Evolutionary conservation across 2,797 vertebrate genomes (phyloP), one percentile per base, ranked within the genome.

Genomic region (Heterohyrax brucei): DNA sequence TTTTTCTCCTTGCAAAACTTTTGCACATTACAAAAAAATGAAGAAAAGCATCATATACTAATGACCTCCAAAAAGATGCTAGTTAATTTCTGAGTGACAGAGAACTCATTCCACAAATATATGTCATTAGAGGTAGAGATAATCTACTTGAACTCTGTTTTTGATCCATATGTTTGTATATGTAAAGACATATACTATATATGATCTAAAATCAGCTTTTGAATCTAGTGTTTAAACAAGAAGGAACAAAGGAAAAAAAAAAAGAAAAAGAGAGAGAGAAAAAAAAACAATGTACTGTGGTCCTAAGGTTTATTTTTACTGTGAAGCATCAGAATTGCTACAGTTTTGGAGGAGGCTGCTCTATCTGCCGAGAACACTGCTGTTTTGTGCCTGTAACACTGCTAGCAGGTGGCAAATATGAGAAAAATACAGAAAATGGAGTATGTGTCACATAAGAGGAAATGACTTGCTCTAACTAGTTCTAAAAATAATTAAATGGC

Each of bases 341-440:
- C 50, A 28, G n/a, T 82, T 73, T 80, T 83, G 53, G 73, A 95
- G 68, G n/a, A 95, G 22, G 30, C 48, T 77, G 33, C 22, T 2
- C 68, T 81, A 2, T 91, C 64, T 82, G 39, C 33, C 88, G 76
- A 84, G 78, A 94, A 86, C 87, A 90, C 91, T 95, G 94, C 39
- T 92, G 91, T 87, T 86, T 86, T 80, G 48, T 96, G 77, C 78
- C 91, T 87, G 82, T 95, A 88, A 97, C 89, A 77, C 59, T 39
- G 73, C 61, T 88, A 87, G 93, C 97, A 97, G 97, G 95, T 95
- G 89, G 95, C 92, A 68, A 95, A 88, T 24, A 89, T 10, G 10
- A 92, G 44, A 26, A 87, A 77, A 81, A 94, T 87, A 82, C 78
- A 93, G 84, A 96, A 93, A 75, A 75, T 56, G 78, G 72, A 92